Conservation (phyloP, 2,888 invertebrate genomes). For the Leptinotarsa tumamoca region DNA sequence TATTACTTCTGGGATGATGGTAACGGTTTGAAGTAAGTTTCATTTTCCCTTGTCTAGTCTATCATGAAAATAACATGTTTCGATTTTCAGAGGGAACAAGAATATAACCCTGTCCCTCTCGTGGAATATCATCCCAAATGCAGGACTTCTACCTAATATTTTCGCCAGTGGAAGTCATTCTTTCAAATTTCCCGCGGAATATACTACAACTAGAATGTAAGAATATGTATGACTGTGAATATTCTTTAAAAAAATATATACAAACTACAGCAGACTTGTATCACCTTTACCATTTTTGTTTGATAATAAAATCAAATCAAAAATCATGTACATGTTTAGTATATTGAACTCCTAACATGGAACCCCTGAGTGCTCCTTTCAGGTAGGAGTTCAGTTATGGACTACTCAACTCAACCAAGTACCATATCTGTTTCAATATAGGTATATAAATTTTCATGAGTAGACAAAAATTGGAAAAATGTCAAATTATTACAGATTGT, state of each 20-base stretch:
- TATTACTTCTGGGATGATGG: constrained; percentile 99
- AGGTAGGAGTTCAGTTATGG: too few relatives aligned
- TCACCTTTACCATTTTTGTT: not conserved
- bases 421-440: too few relatives aligned
- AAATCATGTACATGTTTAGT: too few relatives aligned
- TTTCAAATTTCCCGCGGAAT: constrained; percentile 91
- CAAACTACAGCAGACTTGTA: not conserved
- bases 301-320: constrained; percentile 6
- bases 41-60: not conserved
- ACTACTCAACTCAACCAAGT: too few relatives aligned
- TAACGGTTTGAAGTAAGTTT: constrained; percentile 85
- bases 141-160: constrained; percentile 92
- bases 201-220: constrained; percentile 77
- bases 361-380: too few relatives aligned
- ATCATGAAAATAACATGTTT: constrained; percentile 12
- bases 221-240: constrained; percentile 35
- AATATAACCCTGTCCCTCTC: constrained; percentile 95
- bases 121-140: constrained; percentile 99
- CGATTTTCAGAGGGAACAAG: constrained; percentile 82
- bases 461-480: too few relatives aligned
- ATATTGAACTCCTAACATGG: not conserved
- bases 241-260: constrained; percentile 11
- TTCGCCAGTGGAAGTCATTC: constrained; percentile 85
- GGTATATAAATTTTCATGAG: too few relatives aligned
- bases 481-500: too few relatives aligned